Percentiles rank a stretch among this genome's conserved stretches.
Conservation (phyloP, 2,888 invertebrate genomes). For the Apeira syringaria region DNA sequence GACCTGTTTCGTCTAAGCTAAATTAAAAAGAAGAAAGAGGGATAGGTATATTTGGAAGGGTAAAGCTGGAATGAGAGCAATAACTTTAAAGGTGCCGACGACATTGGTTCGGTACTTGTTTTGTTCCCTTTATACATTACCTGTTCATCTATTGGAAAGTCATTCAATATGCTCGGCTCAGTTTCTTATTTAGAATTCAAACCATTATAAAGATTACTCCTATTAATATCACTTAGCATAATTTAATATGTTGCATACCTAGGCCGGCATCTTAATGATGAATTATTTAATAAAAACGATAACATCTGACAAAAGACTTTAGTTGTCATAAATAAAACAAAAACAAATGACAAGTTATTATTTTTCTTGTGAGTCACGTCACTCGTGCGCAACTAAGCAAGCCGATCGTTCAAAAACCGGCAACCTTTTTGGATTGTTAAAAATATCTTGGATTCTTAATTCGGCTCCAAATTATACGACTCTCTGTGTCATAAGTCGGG, state of each 20-base stretch:
- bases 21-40: conserved; percentile 68
- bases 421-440: conserved; percentile 59
- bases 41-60: conserved; percentile 46
- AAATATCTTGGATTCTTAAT: conserved; percentile 66
- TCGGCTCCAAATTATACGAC: conserved; percentile 71
- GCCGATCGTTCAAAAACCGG: conserved; percentile 32
- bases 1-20: conserved; percentile 77
- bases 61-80: conserved; percentile 51
- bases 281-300: conserved; percentile 20
- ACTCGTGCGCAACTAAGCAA: conserved; percentile 29
- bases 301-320: conserved; percentile 22
- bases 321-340: conserved; percentile 29
- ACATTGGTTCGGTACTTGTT: conserved; percentile 39
- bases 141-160: conserved; percentile 25
- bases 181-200: conserved; percentile 1
- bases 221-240: conserved; percentile 7
- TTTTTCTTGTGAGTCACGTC: conserved; percentile 44
- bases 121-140: conserved; percentile 34
- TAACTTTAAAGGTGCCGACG: conserved; percentile 69
- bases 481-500: conserved; percentile 70
- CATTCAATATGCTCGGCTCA: conserved; percentile 14
- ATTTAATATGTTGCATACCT: conserved; percentile 14
- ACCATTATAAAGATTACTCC: conserved; percentile 1
- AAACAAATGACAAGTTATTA: conserved; percentile 34
- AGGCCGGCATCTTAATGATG: conserved; percentile 8